phyloP scores from a whole-genome alignment of 2,113 vertebrate species.

The Rhinoderma darwinii region DNA sequence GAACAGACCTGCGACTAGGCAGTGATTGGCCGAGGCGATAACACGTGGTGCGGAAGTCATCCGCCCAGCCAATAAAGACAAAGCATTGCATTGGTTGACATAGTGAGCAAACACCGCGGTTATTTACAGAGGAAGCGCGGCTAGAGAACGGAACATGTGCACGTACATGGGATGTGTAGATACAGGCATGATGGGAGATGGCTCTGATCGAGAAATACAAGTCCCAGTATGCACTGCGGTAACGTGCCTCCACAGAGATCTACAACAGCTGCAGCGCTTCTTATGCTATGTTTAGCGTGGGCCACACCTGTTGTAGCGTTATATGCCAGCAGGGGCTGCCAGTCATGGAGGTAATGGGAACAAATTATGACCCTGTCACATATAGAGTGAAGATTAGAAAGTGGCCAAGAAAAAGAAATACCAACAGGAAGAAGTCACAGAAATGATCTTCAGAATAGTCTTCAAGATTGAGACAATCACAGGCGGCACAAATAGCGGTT shows the following conservation, averaged over 20 bases:
- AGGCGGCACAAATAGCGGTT: too few species aligned
- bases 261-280: neutral
- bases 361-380: too few species aligned
- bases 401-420: too few species aligned
- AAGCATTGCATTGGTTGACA: neutral
- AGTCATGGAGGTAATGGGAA: too few species aligned
- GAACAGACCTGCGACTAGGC: neutral
- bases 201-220: neutral
- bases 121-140: constrained; percentile 24
- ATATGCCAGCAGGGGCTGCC: neutral
- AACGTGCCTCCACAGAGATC: too few species aligned
- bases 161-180: neutral
- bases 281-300: neutral
- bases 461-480: too few species aligned
- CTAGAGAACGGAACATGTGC: neutral
- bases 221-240: neutral
- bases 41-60: neutral
- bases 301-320: neutral
- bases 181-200: neutral
- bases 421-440: too few species aligned
- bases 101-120: neutral
- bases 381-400: too few species aligned
- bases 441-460: too few species aligned
- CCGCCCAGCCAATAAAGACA: neutral
- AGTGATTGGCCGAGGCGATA: constrained; percentile 25